Percentiles rank a stretch among this genome's conserved stretches.
phyloP scores from a whole-genome alignment of 2,113 vertebrate species.

The Sus scrofa region DNA sequence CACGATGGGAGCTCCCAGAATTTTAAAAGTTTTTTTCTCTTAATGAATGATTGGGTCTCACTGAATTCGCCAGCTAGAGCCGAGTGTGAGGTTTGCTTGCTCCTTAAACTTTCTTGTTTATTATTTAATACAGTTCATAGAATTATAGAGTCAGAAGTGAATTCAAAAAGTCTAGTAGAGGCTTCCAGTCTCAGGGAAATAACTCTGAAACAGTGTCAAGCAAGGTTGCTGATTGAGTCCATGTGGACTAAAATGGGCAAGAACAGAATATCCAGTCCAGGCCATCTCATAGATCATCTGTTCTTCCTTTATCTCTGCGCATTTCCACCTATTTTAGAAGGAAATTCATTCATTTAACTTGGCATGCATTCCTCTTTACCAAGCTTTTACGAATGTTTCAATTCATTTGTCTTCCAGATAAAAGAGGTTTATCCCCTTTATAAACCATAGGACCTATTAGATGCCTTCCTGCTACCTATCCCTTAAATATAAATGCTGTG shows the following conservation, averaged over 20 bases:
- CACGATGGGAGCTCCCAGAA: no score
- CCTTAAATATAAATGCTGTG: not conserved
- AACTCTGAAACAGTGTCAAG: not conserved
- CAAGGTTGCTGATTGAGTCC: not conserved
- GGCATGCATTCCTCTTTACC: not conserved
- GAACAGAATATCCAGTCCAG: not conserved
- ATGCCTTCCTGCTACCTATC: not conserved
- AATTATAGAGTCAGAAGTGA: not conserved
- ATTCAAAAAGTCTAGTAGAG: not conserved
- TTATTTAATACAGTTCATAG: not conserved
- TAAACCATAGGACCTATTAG: not conserved
- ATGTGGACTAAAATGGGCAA: not conserved
- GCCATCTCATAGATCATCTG: not conserved
- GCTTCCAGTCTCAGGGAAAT: not conserved
- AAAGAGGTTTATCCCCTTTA: not conserved
- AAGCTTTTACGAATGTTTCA: not conserved
- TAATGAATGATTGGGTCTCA: not conserved
- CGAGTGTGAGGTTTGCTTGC: not conserved
- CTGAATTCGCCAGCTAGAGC: not conserved
- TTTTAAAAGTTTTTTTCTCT: not conserved
- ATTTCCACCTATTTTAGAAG: not conserved
- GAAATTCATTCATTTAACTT: conserved; percentile 6
- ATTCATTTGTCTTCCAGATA: not conserved
- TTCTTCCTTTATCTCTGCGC: not conserved
- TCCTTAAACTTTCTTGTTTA: not conserved